Percentiles rank a stretch among this genome's conserved stretches.
phyloP scores from a whole-genome alignment of 1,140 invertebrate genomes.

The Chironomus tepperi region DNA sequence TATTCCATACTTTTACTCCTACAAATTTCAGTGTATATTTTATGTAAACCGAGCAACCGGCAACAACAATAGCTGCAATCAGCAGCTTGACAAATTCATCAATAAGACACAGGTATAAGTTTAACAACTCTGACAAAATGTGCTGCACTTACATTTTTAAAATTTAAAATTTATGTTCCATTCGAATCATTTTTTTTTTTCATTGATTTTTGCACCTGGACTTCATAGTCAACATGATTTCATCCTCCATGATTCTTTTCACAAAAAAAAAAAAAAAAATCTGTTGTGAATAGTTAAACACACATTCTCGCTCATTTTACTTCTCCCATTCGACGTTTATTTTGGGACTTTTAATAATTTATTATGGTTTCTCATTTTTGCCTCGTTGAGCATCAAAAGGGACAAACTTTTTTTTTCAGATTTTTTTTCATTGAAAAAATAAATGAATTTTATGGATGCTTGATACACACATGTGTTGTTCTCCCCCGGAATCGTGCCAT shows the following conservation, averaged over 20 bases:
- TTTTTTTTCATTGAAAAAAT: neutral
- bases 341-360: constrained; percentile 14
- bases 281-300: constrained; percentile 6
- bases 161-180: neutral
- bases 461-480: no score
- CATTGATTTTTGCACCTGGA: constrained; percentile 12
- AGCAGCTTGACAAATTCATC: no score
- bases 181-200: neutral
- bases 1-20: no score
- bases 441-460: no score
- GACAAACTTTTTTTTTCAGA: neutral
- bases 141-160: neutral
- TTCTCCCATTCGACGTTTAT: neutral
- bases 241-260: neutral
- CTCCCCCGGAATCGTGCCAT: no score
- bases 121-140: no score
- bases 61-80: no score
- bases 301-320: neutral
- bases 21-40: no score
- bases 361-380: constrained; percentile 5
- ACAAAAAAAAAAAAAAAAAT: no score
- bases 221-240: neutral
- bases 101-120: no score
- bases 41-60: no score
- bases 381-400: constrained; percentile 11